These are phyloP conservation scores for Psittacus erithacus DNA, from an alignment of 2,113 vertebrate genomes.

Conservation along the genomic window DNA sequence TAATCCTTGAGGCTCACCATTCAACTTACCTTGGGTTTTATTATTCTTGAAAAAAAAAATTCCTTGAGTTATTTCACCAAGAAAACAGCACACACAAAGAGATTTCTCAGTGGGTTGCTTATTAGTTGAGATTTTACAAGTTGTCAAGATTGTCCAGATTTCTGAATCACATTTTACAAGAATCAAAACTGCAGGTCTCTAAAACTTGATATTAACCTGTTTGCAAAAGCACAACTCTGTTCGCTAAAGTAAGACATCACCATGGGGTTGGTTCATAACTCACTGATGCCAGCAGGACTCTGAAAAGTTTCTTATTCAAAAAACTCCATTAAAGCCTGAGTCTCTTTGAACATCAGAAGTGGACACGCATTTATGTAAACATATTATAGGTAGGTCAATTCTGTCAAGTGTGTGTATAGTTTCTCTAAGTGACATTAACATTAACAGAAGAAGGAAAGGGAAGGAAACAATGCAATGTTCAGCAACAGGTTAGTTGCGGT, in stretches of 20 bases:
- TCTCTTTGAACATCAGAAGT: background rate
- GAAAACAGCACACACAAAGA: background rate
- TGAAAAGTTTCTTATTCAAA: background rate
- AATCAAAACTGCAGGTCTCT: background rate
- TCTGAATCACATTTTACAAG: background rate
- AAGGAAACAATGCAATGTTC: background rate
- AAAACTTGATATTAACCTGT: background rate
- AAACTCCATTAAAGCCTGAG: background rate
- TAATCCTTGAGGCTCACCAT: background rate
- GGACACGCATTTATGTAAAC: background rate
- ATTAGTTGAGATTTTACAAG: constrained; percentile 12
- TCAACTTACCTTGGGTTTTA: background rate
- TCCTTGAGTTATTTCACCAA: background rate
- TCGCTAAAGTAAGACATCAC: background rate
- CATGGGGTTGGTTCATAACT: background rate
- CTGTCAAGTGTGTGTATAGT: background rate
- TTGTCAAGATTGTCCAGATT: background rate
- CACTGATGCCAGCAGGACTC: background rate
- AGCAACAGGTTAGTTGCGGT: background rate
- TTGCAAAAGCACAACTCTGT: background rate
- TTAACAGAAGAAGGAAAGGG: background rate
- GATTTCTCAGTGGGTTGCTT: background rate
- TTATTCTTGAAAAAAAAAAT: constrained; percentile 22
- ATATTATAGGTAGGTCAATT: background rate
- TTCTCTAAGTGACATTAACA: background rate